Conservation (phyloP, 2,797 vertebrate genomes). For the Crax fasciolata region DNA sequence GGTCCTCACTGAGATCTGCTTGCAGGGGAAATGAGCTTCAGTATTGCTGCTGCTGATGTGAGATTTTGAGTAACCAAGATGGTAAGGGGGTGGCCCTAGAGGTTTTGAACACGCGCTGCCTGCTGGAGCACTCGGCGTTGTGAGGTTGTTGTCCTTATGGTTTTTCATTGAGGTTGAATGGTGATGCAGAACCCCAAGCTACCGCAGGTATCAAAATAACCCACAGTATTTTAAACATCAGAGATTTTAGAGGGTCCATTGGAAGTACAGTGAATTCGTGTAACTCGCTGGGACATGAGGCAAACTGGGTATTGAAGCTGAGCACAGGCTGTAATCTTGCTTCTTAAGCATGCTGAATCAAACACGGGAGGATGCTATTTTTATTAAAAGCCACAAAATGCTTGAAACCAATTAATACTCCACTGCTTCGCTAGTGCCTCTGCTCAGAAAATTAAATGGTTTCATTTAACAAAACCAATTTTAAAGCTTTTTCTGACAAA, state of each 20-base stretch:
- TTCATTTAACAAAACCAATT: constrained; percentile 48
- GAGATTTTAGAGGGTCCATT: background rate
- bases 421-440: constrained; percentile 15
- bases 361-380: constrained; percentile 26
- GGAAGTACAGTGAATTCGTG: background rate
- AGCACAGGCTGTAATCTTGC: background rate
- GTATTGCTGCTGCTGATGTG: background rate
- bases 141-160: background rate
- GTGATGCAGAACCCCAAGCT: background rate
- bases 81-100: background rate
- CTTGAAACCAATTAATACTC: constrained; percentile 59
- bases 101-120: background rate
- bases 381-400: constrained; percentile 71
- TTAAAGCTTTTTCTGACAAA: background rate
- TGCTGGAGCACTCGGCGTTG: background rate
- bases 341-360: background rate
- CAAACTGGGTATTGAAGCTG: background rate
- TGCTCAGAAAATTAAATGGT: constrained; percentile 23
- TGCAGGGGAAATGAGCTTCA: background rate
- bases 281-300: background rate
- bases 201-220: background rate
- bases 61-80: background rate
- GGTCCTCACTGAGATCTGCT: fast-evolving
- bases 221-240: background rate
- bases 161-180: background rate